phyloP scores from a whole-genome alignment of 23 tunicate genomes.

The Ciona savignyi region DNA sequence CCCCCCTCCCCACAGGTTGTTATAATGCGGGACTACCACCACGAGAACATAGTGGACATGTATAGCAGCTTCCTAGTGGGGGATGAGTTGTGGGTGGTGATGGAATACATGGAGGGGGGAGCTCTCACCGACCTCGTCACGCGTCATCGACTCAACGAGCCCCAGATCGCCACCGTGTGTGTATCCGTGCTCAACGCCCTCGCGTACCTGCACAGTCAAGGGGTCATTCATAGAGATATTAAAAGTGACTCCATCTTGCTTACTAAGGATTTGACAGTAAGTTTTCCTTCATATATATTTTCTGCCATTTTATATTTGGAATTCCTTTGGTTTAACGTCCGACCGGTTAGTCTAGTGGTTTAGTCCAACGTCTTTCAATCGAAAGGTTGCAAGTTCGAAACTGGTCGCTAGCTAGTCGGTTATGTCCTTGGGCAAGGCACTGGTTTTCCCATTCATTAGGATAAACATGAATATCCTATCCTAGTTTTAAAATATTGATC shows the following conservation, averaged over 20 bases:
- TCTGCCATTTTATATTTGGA: no score
- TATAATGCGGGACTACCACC: slow-evolving; percentile 96
- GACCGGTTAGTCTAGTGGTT: no score
- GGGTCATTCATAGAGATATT: slow-evolving; percentile 94
- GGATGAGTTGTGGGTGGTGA: slow-evolving; percentile 99
- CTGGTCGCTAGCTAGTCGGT: no score
- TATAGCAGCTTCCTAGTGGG: slow-evolving; percentile 87
- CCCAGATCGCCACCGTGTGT: slow-evolving; percentile 97
- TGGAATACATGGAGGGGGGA: slow-evolving; percentile 97
- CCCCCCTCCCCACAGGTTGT: slow-evolving; percentile 50
- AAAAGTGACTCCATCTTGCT: slow-evolving; percentile 95
- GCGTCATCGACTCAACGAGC: slow-evolving; percentile 75
- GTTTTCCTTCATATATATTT: no score
- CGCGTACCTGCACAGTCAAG: slow-evolving; percentile 74
- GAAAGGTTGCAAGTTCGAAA: no score
- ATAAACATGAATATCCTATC: no score
- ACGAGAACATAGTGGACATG: slow-evolving; percentile 94
- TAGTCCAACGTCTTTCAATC: no score
- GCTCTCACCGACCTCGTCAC: slow-evolving; percentile 95
- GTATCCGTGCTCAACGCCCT: slow-evolving; percentile 81
- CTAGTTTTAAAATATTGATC: no score
- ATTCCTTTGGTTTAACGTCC: no score
- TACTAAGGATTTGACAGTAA: slow-evolving; percentile 60
- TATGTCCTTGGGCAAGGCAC: no score
- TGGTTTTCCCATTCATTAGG: no score